These are phyloP conservation scores for Mythimna pallens DNA, from an alignment of 2,888 invertebrate species.

Conservation along the genomic window DNA sequence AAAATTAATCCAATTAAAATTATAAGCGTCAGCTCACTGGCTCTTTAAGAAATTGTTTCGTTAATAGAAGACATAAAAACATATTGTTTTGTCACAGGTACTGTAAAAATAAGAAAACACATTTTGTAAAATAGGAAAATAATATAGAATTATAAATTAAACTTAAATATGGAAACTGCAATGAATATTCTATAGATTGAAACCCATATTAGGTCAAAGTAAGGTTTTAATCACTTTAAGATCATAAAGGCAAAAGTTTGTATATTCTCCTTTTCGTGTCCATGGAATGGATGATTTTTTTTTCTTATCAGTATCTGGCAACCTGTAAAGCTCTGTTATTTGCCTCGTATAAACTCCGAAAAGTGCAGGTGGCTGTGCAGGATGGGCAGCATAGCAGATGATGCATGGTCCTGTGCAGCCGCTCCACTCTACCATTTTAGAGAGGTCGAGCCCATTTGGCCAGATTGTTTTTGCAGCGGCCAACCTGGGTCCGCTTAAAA, in stretches of 20 bases:
- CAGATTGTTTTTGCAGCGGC: no score
- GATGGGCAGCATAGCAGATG: no score
- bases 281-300: no score
- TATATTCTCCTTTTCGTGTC: background rate
- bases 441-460: no score
- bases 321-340: no score
- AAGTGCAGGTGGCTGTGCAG: no score
- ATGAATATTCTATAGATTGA: constrained; percentile 35
- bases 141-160: constrained; percentile 45
- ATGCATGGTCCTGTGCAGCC: no score
- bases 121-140: constrained; percentile 21
- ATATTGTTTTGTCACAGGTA: background rate
- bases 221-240: background rate
- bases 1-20: background rate
- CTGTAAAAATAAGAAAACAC: background rate
- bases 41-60: background rate
- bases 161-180: constrained; percentile 55
- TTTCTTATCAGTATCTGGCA: no score
- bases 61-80: background rate
- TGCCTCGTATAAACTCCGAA: no score
- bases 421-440: no score
- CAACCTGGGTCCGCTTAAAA: no score
- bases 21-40: background rate
- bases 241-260: background rate
- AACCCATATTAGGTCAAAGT: background rate